These are phyloP conservation scores for Drosophila lacteicornis DNA, from an alignment of 1,140 invertebrate species.

Conservation along the genomic window DNA sequence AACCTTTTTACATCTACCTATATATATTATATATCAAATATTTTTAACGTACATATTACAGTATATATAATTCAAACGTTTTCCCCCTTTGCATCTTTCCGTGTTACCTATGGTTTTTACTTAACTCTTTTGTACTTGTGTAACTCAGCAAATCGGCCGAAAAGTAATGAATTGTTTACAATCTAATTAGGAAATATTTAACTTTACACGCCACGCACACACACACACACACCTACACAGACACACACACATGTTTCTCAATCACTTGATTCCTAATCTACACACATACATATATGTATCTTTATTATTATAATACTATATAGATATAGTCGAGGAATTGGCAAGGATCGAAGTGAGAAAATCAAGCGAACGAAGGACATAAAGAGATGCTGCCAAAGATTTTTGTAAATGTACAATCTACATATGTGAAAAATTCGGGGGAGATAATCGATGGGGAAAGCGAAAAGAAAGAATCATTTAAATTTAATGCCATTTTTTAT, in stretches of 20 bases:
- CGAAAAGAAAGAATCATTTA: constrained; percentile 39
- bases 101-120: constrained; percentile 13
- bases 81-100: constrained; percentile 10
- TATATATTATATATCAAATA: constrained; percentile 31
- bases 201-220: constrained; percentile 8
- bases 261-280: constrained; percentile 42
- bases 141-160: constrained; percentile 7
- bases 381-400: constrained; percentile 79
- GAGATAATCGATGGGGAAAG: constrained; percentile 4
- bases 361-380: constrained; percentile 15
- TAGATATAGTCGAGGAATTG: constrained; percentile 31
- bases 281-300: constrained; percentile 20
- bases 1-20: constrained; percentile 42
- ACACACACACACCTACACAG: not conserved
- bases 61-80: not conserved
- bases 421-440: constrained; percentile 29
- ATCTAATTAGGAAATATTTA: constrained; percentile 42
- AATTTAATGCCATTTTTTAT: constrained; percentile 43
- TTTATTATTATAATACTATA: constrained; percentile 16
- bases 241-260: constrained; percentile 47
- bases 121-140: constrained; percentile 11
- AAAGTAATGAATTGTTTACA: constrained; percentile 19
- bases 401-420: constrained; percentile 62
- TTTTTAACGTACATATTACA: constrained; percentile 25
- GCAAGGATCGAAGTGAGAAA: constrained; percentile 26